These are phyloP conservation scores for Psettodes erumei DNA, from an alignment of 2,113 vertebrate species.

Conservation along the genomic window DNA sequence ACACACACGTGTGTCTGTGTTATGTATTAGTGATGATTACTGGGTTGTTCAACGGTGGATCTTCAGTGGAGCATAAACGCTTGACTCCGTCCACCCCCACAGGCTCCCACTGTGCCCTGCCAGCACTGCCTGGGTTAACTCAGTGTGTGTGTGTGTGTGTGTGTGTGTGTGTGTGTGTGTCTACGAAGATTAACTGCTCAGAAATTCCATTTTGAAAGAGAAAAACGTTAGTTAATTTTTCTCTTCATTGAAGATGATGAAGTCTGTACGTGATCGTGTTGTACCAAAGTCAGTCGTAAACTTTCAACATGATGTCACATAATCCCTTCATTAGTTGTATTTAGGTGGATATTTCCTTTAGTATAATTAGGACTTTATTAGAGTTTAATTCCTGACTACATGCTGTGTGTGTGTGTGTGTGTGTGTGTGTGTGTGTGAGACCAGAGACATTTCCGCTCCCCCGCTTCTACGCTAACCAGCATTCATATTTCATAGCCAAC, in stretches of 20 bases:
- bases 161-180: constrained; percentile 3
- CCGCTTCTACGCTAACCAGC: constrained; percentile 59
- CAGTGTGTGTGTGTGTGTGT: constrained; percentile 11
- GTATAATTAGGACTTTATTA: neutral
- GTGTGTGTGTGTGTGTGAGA: constrained; percentile 25
- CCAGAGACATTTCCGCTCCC: constrained; percentile 59
- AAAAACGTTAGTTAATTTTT: constrained; percentile 20
- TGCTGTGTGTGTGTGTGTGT: neutral
- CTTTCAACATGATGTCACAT: neutral
- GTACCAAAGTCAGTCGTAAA: neutral
- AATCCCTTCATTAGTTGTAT: neutral
- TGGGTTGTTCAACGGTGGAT: constrained; percentile 62
- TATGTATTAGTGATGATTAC: constrained; percentile 79
- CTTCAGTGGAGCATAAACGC: constrained; percentile 73
- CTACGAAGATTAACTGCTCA: too few species aligned
- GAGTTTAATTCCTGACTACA: neutral
- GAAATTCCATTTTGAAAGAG: constrained; percentile 60
- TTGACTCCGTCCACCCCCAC: constrained; percentile 69
- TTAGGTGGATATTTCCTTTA: neutral
- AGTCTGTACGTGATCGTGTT: neutral
- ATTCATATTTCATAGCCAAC: constrained; percentile 70
- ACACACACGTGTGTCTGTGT: constrained; percentile 25
- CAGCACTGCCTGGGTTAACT: constrained; percentile 61
- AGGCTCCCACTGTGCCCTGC: constrained; percentile 63
- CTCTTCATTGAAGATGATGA: neutral